Evolutionary conservation across 2,797 vertebrate species (phyloP).

Genomic region (Anisognathus igniventris): DNA sequence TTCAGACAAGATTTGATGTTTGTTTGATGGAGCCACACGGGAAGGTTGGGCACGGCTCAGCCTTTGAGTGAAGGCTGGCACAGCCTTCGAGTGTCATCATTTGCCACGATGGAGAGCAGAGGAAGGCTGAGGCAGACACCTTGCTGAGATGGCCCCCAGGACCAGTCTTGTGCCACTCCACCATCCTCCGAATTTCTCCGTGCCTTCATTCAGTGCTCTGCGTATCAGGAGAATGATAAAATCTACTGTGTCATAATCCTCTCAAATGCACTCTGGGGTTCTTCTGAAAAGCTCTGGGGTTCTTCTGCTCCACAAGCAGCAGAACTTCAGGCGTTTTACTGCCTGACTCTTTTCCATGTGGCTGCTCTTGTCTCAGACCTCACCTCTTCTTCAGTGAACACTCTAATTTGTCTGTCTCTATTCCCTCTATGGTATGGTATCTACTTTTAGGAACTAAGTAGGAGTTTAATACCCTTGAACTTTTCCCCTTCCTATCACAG

Average conservation of each 20-base stretch:
- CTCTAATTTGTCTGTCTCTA: background rate
- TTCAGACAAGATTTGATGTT: background rate
- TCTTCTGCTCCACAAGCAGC: background rate
- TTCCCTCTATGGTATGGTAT: background rate
- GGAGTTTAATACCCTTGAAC: background rate
- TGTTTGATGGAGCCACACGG: accelerated
- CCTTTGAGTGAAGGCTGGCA: background rate
- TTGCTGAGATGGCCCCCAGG: background rate
- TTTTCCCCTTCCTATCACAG: background rate
- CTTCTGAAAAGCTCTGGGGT: background rate
- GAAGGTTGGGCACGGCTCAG: background rate
- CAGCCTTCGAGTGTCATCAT: accelerated
- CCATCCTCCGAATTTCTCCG: background rate
- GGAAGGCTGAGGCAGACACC: background rate
- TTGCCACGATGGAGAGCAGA: background rate
- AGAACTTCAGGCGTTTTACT: background rate
- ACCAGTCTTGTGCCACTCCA: background rate
- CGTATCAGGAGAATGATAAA: background rate
- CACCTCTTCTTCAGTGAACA: background rate
- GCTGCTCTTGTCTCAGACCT: background rate
- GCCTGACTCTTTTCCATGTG: background rate
- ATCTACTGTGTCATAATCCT: background rate
- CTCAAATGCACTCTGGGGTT: background rate
- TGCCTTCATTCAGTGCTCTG: background rate
- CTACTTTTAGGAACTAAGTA: background rate